Evolutionary conservation across 53 echinoderm and acorn worm genomes (phyloP), one percentile per base, ranked within the genome.

Genomic region (Paracentrotus lividus): DNA sequence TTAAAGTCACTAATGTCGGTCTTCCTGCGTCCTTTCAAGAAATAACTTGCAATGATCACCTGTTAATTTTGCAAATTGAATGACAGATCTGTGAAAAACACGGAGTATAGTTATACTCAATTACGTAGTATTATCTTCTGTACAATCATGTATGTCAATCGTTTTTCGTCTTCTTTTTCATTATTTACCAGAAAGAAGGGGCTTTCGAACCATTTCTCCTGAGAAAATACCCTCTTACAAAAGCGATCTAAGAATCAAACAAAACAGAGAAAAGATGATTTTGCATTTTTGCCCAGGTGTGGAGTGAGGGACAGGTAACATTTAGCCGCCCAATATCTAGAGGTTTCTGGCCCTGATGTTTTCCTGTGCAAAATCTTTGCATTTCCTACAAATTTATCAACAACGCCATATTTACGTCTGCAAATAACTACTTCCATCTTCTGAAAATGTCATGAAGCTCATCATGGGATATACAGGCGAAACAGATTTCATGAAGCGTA

Each of bases 291-390:
- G 78, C 4, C 47, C 47, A 32, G 51, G 85, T 49, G 85, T 47
- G 13, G 85, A 85, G n/a, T 47, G 85, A 85, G 24, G 29, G n/a
- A 45, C 85, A 27, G 26, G 85, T 49, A 49, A 49, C 85, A 84
- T 85, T 85, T 85, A 85, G 51, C 47, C 85, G 85, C 85, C 85
- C 85, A 85, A 85, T 85, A 85, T 85, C 85, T 49, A 3, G 85
- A 85, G 85, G 49, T 85, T 85, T 85, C 85, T 44, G 12, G 14
- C 85, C 49, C 85, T 49, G 85, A 85, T 85, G 85, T 85, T 49
- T 85, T 85, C 85, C 47, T 85, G 49, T 49, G 13, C 15, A 31
- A 85, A 45, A 85, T 27, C n/a, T 27, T 49, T 49, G 31, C 49
- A 85, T 85, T 85, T 85, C 85, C 85, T 45, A 47, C 57, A 38